A percentile compares a stretch with the other conserved stretches of the same genome.
phyloP scores from a whole-genome alignment of 2,797 vertebrate genomes.

The Trematomus bernacchii region DNA sequence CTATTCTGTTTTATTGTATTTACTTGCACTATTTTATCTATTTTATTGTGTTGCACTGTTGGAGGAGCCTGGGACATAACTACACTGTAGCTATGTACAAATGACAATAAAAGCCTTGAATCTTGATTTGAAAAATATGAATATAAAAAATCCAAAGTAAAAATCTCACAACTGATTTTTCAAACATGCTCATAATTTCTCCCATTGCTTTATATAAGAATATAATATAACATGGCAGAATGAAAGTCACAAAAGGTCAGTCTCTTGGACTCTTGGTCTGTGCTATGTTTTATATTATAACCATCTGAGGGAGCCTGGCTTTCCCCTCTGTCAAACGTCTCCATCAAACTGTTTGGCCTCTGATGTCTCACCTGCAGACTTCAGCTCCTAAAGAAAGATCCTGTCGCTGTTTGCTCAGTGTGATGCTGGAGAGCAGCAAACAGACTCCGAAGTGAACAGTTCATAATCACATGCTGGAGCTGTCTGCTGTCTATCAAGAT shows the following conservation, averaged over 20 bases:
- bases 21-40: too few relatives aligned
- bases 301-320: slow-evolving; percentile 16
- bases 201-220: neutral
- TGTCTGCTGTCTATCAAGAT: slow-evolving; percentile 58
- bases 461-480: slow-evolving; percentile 59
- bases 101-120: too few relatives aligned
- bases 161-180: neutral
- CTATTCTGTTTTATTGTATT: too few relatives aligned
- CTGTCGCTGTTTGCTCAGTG: slow-evolving; percentile 56
- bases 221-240: neutral
- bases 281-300: slow-evolving; percentile 16
- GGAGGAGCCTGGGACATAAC: too few relatives aligned
- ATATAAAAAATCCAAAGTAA: too few relatives aligned
- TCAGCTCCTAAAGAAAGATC: slow-evolving; percentile 44
- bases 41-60: too few relatives aligned
- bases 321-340: slow-evolving; percentile 23
- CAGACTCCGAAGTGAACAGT: slow-evolving; percentile 55
- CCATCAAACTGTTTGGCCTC: slow-evolving; percentile 52
- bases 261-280: neutral
- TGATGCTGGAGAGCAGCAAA: slow-evolving; percentile 62
- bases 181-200: neutral
- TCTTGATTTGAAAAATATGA: too few relatives aligned
- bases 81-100: too few relatives aligned
- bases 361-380: slow-evolving; percentile 59
- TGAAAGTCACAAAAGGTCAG: slow-evolving; percentile 12